A percentile compares a stretch with the other conserved stretches of the same genome.
Conservation (phyloP, 2,113 vertebrate species). For the Odocoileus hemionus region DNA sequence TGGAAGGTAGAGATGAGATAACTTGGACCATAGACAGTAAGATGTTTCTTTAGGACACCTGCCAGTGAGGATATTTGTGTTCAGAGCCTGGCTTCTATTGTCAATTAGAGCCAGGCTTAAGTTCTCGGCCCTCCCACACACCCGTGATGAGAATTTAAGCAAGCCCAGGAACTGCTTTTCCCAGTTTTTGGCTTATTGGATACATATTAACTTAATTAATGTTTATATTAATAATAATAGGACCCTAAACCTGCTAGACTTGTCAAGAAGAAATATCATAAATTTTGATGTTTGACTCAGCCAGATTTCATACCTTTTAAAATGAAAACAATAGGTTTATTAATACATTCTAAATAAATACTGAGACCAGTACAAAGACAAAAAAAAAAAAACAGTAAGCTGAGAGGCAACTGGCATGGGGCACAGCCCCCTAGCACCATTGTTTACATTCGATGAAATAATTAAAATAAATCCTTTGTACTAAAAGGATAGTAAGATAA, state of each 20-base stretch:
- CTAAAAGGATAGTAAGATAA: conserved; percentile 29
- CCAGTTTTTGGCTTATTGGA: background rate
- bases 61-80: background rate
- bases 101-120: background rate
- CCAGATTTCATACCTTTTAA: background rate
- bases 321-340: background rate
- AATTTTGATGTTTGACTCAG: background rate
- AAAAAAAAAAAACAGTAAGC: background rate
- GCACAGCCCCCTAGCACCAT: background rate
- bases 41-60: background rate
- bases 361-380: background rate
- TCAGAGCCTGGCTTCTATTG: background rate
- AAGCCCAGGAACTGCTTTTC: background rate
- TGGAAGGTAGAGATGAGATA: background rate
- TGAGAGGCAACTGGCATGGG: background rate
- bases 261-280: conserved; percentile 2
- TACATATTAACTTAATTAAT: background rate
- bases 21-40: background rate
- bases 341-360: background rate
- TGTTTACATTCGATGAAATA: conserved; percentile 71
- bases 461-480: conserved; percentile 71
- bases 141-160: background rate
- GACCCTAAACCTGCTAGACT: conserved; percentile 14
- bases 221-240: background rate
- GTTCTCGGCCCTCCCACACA: background rate